phyloP scores from a whole-genome alignment of 2,888 invertebrate genomes.

The Stenotaenia linearis region DNA sequence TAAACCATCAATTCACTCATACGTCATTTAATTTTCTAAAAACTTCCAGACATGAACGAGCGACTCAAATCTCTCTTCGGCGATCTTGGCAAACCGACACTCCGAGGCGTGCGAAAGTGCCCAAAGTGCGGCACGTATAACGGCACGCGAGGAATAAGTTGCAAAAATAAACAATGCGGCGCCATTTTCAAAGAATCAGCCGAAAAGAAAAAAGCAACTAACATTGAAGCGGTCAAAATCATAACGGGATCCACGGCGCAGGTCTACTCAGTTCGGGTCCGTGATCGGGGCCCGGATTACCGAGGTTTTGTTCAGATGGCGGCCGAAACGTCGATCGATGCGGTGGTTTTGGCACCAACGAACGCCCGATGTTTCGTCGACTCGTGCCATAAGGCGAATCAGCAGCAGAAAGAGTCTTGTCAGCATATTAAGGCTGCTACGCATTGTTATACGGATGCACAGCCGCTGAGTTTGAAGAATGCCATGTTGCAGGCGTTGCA shows the following conservation, averaged over 20 bases:
- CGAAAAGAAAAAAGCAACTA: conserved; percentile 52
- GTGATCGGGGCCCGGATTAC: conserved; percentile 63
- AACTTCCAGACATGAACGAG: conserved; percentile 31
- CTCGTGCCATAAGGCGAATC: conserved; percentile 42
- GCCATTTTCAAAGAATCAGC: conserved; percentile 56
- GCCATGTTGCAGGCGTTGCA: conserved; percentile 57
- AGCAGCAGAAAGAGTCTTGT: conserved; percentile 47
- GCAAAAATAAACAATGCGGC: conserved; percentile 66
- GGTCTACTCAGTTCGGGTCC: conserved; percentile 62
- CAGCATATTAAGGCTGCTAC: conserved; percentile 61
- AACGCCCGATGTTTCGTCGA: conserved; percentile 46
- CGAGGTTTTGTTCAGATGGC: conserved; percentile 65
- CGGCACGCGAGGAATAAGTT: conserved; percentile 66
- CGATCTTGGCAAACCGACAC: conserved; percentile 59
- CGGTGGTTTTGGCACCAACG: conserved; percentile 44
- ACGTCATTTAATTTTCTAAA: not conserved
- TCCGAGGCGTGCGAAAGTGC: conserved; percentile 67
- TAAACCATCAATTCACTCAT: not conserved
- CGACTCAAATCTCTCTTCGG: conserved; percentile 47
- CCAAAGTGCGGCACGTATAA: conserved; percentile 68
- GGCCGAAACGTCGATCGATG: conserved; percentile 40
- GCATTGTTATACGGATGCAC: conserved; percentile 58
- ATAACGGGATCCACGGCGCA: conserved; percentile 56
- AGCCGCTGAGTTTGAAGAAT: conserved; percentile 57
- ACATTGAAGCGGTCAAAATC: conserved; percentile 61